Conservation (phyloP, 2,888 invertebrate genomes). For the Abrostola tripartita region DNA sequence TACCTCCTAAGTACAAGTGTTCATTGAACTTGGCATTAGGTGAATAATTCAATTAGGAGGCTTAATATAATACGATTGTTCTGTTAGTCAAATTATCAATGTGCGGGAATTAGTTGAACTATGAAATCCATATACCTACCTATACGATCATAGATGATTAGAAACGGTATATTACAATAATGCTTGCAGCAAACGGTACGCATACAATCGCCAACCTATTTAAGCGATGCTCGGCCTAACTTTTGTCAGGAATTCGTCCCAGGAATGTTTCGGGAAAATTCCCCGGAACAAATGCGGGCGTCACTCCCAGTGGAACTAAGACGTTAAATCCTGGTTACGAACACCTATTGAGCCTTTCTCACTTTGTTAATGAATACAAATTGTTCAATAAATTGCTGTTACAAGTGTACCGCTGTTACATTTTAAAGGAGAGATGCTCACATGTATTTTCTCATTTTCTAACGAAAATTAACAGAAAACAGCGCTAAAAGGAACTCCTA, state of each 20-base stretch:
- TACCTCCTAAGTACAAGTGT: constrained; percentile 40
- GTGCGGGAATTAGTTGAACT: constrained; percentile 15
- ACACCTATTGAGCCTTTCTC: constrained; percentile 76
- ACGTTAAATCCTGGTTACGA: constrained; percentile 83
- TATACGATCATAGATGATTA: constrained; percentile 23
- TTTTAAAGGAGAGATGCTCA: constrained; percentile 41
- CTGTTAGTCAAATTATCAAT: constrained; percentile 36
- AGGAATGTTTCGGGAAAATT: constrained; percentile 81
- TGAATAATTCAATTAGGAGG: constrained; percentile 56
- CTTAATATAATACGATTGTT: constrained; percentile 54
- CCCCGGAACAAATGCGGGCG: constrained; percentile 70
- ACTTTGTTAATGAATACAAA: constrained; percentile 80
- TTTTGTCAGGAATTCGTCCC: constrained; percentile 80
- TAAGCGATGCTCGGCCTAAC: constrained; percentile 66
- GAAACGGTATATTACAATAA: constrained; percentile 29
- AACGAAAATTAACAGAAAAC: constrained; percentile 39
- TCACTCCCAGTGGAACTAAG: constrained; percentile 75
- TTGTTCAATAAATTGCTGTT: constrained; percentile 72
- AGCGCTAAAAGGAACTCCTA: constrained; percentile 54
- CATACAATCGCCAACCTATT: constrained; percentile 63
- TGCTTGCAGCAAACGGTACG: constrained; percentile 40
- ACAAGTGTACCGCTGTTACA: constrained; percentile 64
- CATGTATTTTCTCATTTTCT: constrained; percentile 39
- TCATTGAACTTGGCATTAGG: constrained; percentile 52
- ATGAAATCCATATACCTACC: constrained; percentile 7